Base-by-base conservation (phyloP, 2,888 invertebrate genomes). In the Acanthopleura granulata region DNA sequence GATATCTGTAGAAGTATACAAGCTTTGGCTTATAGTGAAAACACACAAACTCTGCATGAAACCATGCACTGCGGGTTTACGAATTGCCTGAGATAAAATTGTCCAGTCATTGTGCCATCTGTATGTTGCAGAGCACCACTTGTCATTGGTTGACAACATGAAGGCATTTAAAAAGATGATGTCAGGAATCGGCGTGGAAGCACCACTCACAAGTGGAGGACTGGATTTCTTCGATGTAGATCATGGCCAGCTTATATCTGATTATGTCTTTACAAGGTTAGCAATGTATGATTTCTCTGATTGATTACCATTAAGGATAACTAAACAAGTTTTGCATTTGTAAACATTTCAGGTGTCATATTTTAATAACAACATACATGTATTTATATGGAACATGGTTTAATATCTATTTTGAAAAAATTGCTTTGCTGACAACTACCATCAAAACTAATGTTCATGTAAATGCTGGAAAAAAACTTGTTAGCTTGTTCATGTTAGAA, bases 251-350 rank as follows among this genome's bases (percentile, higher is more conserved):
- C 70, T 73, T 15, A 82, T 89, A 40, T 76, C 83, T 22, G 81
- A 87, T 16, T 89, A 85, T 77, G 62, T 89, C 12, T 80, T 81
- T 57, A 80, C 76, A 27, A 86, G 84, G 89, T 88, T 81, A 77
- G 79, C 72, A 3, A 14, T 72, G 16, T 9, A 40, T 40, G 40
- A 6, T 12, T 29, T 66, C 40, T 69, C 15, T 18, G 4, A 18
- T 69, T 27, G 9, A 66, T 50, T 18, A n/a, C 16, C 66, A 6
- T 69, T 3, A 18, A 4, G 14, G 4, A 18, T 14, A 40, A 3
- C 40, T 40, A 40, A 40, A 40, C 40, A 40, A 40, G 40, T 40
- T 40, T 40, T 40, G 40, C 40, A 40, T 3, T 40, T 40, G 3
- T 40, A 3, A 40, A 9, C 40, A 40, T 40, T 40, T 40, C 40